Evolutionary conservation across 2,113 vertebrate species (phyloP).

Genomic region (Notiomystis cincta): DNA sequence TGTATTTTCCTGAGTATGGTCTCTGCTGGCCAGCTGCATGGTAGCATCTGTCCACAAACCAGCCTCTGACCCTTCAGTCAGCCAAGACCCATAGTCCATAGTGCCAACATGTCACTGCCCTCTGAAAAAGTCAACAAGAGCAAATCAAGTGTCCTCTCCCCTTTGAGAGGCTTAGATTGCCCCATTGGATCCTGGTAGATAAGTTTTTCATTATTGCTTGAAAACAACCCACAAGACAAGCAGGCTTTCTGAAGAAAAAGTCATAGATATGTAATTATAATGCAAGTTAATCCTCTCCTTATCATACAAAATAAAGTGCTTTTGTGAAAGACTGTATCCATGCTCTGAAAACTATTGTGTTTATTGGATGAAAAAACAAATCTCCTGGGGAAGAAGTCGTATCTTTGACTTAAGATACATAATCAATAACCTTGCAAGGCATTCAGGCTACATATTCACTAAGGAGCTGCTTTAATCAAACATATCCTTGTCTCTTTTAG

Average conservation of each 20-base stretch:
- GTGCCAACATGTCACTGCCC: not conserved
- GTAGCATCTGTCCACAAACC: not conserved
- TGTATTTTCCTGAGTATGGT: not conserved
- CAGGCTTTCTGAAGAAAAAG: not conserved
- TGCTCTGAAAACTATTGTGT: not conserved
- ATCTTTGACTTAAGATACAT: conserved; percentile 15
- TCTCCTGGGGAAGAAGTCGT: not conserved
- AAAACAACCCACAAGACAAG: not conserved
- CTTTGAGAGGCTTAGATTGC: not conserved
- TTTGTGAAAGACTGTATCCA: not conserved
- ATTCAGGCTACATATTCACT: conserved; percentile 22
- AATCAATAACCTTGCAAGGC: conserved; percentile 54
- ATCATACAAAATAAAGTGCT: not conserved
- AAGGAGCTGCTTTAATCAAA: conserved; percentile 44
- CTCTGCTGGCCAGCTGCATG: not conserved
- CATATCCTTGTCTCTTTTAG: conserved; percentile 7
- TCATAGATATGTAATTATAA: not conserved
- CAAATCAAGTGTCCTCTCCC: not conserved
- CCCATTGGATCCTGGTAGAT: not conserved
- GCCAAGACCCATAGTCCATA: not conserved
- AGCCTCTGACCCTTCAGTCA: not conserved
- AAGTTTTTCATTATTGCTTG: not conserved
- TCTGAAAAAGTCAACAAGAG: not conserved
- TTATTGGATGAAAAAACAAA: conserved; percentile 2
- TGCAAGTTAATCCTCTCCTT: conserved; percentile 9